Evolutionary conservation across 2,888 invertebrate genomes (phyloP), one percentile per base, ranked within the genome.

Genomic region (Andrena fulva): DNA sequence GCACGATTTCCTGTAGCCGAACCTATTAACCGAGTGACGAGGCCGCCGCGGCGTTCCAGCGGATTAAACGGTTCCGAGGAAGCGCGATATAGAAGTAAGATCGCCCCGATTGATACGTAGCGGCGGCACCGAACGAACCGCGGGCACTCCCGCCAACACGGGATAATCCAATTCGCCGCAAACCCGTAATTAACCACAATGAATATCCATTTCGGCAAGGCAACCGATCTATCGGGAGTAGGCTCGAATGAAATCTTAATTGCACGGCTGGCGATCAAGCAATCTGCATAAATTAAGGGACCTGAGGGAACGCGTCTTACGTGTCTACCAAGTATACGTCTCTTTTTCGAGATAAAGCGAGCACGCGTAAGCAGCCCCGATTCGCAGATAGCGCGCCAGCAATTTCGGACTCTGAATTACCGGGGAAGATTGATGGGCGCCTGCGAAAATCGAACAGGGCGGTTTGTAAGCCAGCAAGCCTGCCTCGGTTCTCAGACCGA

Each of bases 211-310:
- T 88, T 88, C 75, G 86, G 84, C 80, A 80, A 77, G 52, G 54
- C 68, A 83, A 68, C 75, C 89, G 75, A 89, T 89, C 87, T 87
- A 87, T 90, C 87, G 87, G 69, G 29, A 77, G 56, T 59, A 70
- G 85, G 85, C 82, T 42, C 85, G 87, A 90, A 90, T 91, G 89
- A 92, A 91, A 91, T 92, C 87, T 92, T 92, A 92, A 91, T 91
- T 92, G 87, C 86, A 87, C 86, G 80, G 82, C 85, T 81, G 80
- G 42, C 82, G 78, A 85, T 86, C 90, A 80, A 75, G 83, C 89
- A 90, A 92, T 91, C 87, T 90, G 87, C 89, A 91, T 92, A 90
- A 90, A 91, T 92, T 87, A 90, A 64, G 16, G 27, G 77, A 52
- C 42, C 66, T 29, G 62, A 16, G n/a, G 52, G 24, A 42, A 59